Evolutionary conservation across 2,888 invertebrate species (phyloP), one percentile per base, ranked within the genome.

Genomic region (Pammene fasciana): DNA sequence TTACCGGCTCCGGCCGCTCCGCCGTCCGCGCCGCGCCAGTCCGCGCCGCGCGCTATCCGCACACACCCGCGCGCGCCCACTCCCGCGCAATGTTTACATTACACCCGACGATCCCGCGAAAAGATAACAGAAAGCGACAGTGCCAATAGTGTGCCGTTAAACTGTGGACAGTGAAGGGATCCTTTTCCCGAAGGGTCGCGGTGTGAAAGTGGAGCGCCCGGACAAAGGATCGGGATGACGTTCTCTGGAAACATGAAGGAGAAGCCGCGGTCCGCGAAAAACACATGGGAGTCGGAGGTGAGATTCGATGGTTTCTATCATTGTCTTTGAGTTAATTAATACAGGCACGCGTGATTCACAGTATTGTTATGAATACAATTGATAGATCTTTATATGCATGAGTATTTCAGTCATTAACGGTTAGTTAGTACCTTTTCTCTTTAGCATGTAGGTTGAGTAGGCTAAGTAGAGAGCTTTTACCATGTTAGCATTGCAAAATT

Each of bases 201-300:
- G 86, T 85, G 86, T 77, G 78, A 81, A 65, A 86, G 89, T 88
- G 88, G 80, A 83, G 82, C 82, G 79, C 75, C 78, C 81, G 75
- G 74, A 82, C 82, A 81, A 83, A 85, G 84, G 83, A 85, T 80
- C 77, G 82, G 77, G 71, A 91, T 91, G 90, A 90, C 89, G 81
- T 88, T 89, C 79, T 88, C 91, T 80, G 91, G 89, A 77, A 91
- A 85, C 75, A 90, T 89, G 89, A 91, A 90, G 85, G 92, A 91
- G 85, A 91, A 92, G 80, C 84, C 89, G 79, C 86, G 88, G 77
- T 81, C 80, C 77, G 85, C 80, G 75, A 92, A 92, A 84, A 86
- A 92, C 77, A 82, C 86, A 74, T 92, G 92, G 92, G 90, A 92
- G 82, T 88, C 92, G 11, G 92, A 92, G 88, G 92, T 92, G 82